phyloP scores from a whole-genome alignment of 2,113 vertebrate species.

The Coracopsis vasa region DNA sequence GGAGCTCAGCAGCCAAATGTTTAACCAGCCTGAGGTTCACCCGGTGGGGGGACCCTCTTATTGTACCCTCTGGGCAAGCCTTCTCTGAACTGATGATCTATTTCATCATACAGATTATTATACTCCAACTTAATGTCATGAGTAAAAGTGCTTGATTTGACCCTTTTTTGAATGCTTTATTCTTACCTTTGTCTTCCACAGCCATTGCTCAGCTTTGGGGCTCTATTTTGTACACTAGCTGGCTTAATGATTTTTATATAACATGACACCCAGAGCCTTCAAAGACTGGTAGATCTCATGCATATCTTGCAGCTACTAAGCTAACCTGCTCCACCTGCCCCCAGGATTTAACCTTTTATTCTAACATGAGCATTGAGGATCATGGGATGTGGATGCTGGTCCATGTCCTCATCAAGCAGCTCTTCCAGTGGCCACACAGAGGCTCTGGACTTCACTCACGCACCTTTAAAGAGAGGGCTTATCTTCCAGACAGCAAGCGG shows the following conservation, averaged over 20 bases:
- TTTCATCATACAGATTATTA: neutral
- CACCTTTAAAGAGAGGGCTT: constrained; percentile 85
- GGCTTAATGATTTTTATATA: neutral
- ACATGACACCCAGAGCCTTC: neutral
- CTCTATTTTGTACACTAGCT: neutral
- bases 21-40: neutral
- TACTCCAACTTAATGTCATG: neutral
- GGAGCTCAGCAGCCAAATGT: neutral
- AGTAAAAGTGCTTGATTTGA: neutral
- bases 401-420: neutral
- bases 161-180: neutral
- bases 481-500: constrained; percentile 82
- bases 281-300: neutral
- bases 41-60: neutral
- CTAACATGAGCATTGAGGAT: neutral
- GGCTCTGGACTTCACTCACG: neutral
- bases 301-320: neutral
- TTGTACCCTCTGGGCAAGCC: neutral
- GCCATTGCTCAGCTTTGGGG: neutral
- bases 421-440: neutral
- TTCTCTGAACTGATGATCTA: neutral
- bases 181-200: neutral
- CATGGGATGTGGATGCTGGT: neutral
- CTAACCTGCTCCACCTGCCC: neutral
- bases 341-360: neutral